Conservation (phyloP, 92 coral and sea anemone species). For the Zoanthus gigantus region DNA sequence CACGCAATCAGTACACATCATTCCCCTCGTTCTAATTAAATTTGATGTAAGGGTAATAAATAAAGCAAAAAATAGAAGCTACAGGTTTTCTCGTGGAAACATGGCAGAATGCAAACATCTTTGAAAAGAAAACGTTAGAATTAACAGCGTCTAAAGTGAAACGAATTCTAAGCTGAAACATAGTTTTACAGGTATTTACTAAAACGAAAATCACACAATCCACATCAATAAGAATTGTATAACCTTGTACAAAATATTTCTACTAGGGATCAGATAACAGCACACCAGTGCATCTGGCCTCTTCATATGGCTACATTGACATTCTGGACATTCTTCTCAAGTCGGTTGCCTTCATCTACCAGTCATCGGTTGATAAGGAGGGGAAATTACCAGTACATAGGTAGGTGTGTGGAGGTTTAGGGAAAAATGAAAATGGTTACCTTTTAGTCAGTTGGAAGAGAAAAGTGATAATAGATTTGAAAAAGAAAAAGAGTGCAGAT, state of each 20-base stretch:
- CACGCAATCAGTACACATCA: too few relatives aligned
- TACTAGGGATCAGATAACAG: slow-evolving; percentile 81
- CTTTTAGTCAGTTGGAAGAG: not conserved
- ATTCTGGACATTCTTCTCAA: slow-evolving; percentile 85
- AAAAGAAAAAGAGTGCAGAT: too few relatives aligned
- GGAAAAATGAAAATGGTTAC: too few relatives aligned
- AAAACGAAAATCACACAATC: not conserved
- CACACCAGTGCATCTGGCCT: slow-evolving; percentile 89
- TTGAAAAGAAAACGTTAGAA: too few relatives aligned
- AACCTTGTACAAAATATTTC: not conserved
- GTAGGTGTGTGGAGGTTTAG: slow-evolving; percentile 28
- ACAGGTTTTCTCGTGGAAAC: too few relatives aligned
- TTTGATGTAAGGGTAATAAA: too few relatives aligned
- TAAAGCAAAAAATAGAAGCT: too few relatives aligned
- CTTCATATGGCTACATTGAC: slow-evolving; percentile 95
- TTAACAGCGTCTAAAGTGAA: too few relatives aligned
- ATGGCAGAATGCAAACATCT: too few relatives aligned
- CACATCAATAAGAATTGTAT: not conserved
- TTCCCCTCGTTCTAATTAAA: too few relatives aligned
- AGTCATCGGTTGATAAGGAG: slow-evolving; percentile 88
- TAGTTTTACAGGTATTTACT: not conserved
- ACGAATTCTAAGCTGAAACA: too few relatives aligned
- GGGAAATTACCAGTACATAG: slow-evolving; percentile 89
- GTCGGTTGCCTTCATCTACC: slow-evolving; percentile 86
- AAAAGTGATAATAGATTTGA: too few relatives aligned